Evolutionary conservation across 1,140 invertebrate genomes (phyloP), one percentile per base, ranked within the genome.

Genomic region (Cotesia glomerata): DNA sequence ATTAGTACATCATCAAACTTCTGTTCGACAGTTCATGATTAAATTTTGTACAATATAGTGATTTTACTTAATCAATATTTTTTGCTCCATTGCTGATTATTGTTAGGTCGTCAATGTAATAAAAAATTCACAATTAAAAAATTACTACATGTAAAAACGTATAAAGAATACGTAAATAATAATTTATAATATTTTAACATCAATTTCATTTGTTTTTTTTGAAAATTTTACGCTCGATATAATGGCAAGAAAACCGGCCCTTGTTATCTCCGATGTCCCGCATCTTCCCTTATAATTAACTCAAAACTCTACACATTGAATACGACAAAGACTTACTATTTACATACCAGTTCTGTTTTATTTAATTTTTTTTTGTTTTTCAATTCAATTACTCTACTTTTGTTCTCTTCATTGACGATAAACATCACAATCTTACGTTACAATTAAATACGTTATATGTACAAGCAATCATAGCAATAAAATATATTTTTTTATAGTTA

Each of bases 251-350:
- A 51, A 61, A 5, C 36, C 36, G 13, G 2, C 51, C 16, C 35
- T n/a, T n/a, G 5, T 54, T 35, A 61, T 69, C 59, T 56, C 63
- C 69, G 69, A 64, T 64, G 69, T 54, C 69, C 59, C 36, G 61
- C 69, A 71, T 62, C 69, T 51, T 64, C 26, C 69, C 58, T 34
- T 68, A 39, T 18, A 66, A 18, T 56, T 45, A 61, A 35, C 52
- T 35, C 52, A 68, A 4, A 36, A 34, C 26, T 68, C 49, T 68
- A 68, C 65, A 69, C 36, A 69, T 45, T 32, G 35, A 59, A 1
- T 61, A 59, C 58, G 35, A 69, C 56, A 49, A 69, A 34, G 51
- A 59, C 1, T 59, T 11, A 32, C 39, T 69, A 70, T 70, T 62
- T 70, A 70, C 59, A 70, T 4, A 32, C 5, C 8, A 59, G 58